Evolutionary conservation across 64 coral and sea anemone genomes (phyloP), one percentile per base, ranked within the genome.

Genomic region (Montipora foliosa): DNA sequence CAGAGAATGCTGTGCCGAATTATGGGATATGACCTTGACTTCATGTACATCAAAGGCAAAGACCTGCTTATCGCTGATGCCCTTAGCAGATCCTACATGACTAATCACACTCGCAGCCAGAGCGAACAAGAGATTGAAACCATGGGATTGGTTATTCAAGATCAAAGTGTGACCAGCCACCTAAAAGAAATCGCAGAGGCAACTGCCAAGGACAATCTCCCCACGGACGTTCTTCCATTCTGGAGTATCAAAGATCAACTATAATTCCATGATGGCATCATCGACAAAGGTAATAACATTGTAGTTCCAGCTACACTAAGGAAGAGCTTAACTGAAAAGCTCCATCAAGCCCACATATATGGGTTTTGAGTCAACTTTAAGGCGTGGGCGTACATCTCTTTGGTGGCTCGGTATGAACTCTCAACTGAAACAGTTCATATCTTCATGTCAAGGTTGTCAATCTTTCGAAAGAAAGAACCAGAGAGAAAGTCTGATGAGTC

Each of bases 361-460:
- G 61, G 51, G 8, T 20, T 1, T 16, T 8, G 81, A 84, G 59
- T 84, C 81, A 62, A 84, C 81, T 53, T 8, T 53, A 53, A 53
- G 51, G 1, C 51, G 51, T 53, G 51, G 0, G 58, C 16, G 29
- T 22, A 88, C 68, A 73, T 69, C 69, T 11, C 17, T 88, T 47
- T 88, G 86, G 86, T 88, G 67, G 67, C 86, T 48, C 17, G 69
- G 49, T 12, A 88, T 88, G 86, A 88, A 88, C 71, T 49, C 11
- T 20, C 86, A 75, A 87, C 67, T 74, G 68, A 74, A 74, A 69
- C 84, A 87, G 25, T 87, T 87, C 47, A 74, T 87, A 49, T 7
- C 37, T 47, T 24, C 84, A 47, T 87, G 84, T 87, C 29, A 87
- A 13, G 84, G 75, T 22, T 62, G 82, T 37, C 7, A 85, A 4